Evolutionary conservation across 1,140 invertebrate species (phyloP).

Genomic region (Antheraea pernyi): DNA sequence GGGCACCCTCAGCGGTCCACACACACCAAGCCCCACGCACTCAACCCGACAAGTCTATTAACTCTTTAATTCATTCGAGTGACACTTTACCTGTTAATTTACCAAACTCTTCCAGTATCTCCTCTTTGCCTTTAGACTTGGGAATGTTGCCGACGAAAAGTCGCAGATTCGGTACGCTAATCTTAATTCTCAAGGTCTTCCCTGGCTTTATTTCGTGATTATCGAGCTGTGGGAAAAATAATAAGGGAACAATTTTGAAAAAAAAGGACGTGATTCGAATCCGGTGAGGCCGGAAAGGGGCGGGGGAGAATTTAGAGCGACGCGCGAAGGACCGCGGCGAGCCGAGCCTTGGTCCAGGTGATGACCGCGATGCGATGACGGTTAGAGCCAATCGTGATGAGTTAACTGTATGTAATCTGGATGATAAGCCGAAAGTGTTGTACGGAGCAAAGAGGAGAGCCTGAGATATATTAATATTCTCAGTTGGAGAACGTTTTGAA

Average conservation of each 20-base stretch:
- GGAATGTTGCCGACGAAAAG: constrained; percentile 99
- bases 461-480: constrained; percentile 83
- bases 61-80: constrained; percentile 81
- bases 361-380: constrained; percentile 40
- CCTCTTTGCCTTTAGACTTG: constrained; percentile 99
- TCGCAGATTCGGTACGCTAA: constrained; percentile 99
- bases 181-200: constrained; percentile 99
- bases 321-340: constrained; percentile 17
- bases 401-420: constrained; percentile 72
- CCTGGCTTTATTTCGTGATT: constrained; percentile 99
- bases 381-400: constrained; percentile 78
- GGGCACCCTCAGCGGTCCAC: constrained; percentile 72
- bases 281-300: constrained; percentile 37
- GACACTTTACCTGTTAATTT: constrained; percentile 99
- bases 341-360: neutral
- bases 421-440: constrained; percentile 74
- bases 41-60: constrained; percentile 67
- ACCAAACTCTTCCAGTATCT: constrained; percentile 99
- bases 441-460: constrained; percentile 92
- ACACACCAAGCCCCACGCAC: constrained; percentile 74
- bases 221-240: constrained; percentile 94
- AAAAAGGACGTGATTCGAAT: constrained; percentile 26
- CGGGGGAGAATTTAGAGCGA: constrained; percentile 17
- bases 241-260: constrained; percentile 78
- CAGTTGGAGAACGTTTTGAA: constrained; percentile 72